phyloP scores from a whole-genome alignment of 2,113 vertebrate species.

The Phyllopteryx taeniolatus region DNA sequence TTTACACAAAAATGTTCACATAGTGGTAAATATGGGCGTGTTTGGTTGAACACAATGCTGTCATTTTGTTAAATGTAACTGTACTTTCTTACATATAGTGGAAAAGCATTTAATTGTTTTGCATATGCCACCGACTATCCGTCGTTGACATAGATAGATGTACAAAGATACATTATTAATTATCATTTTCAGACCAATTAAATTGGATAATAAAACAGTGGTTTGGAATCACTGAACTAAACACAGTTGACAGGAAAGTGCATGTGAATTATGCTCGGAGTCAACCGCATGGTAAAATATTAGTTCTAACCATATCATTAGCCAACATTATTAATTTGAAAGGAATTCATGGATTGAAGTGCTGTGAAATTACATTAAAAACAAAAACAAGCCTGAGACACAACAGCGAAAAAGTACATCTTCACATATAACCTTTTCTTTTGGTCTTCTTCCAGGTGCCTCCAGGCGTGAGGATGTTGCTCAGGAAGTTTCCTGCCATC shows the following conservation, averaged over 20 bases:
- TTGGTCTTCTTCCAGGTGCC: slow-evolving; percentile 21
- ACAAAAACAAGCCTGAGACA: not conserved
- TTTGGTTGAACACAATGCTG: no score
- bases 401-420: slow-evolving; percentile 1
- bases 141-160: not conserved
- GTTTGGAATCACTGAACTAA: not conserved
- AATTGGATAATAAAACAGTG: not conserved
- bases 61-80: no score
- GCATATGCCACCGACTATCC: no score
- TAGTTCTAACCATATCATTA: slow-evolving; percentile 29
- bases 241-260: not conserved
- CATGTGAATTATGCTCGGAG: not conserved
- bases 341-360: not conserved
- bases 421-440: not conserved
- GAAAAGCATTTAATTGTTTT: no score
- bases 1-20: no score
- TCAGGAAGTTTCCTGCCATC: slow-evolving; percentile 30
- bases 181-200: not conserved
- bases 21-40: no score
- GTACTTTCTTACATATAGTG: no score
- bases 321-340: not conserved
- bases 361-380: not conserved
- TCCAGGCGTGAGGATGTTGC: slow-evolving; percentile 11
- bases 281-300: slow-evolving; percentile 17
- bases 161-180: not conserved